phyloP scores from a whole-genome alignment of 2,797 vertebrate species.

The Glyptemys insculpta region DNA sequence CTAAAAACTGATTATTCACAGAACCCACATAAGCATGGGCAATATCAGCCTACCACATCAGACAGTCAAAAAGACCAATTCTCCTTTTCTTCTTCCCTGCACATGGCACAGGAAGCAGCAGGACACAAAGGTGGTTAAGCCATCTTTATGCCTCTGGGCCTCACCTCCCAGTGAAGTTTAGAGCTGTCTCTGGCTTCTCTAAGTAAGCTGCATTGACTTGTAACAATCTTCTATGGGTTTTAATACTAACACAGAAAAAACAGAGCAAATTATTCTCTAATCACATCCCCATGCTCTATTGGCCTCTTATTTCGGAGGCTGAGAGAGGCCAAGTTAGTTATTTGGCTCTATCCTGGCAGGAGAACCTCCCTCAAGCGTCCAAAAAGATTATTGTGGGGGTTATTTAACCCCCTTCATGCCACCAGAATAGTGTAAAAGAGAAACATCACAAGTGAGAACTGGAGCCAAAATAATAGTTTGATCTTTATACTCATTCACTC shows the following conservation, averaged over 20 bases:
- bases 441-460: fast-evolving
- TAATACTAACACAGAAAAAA: not conserved
- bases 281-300: not conserved
- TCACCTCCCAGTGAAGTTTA: not conserved
- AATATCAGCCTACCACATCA: not conserved
- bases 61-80: not conserved
- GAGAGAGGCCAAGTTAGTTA: too few species aligned
- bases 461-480: not conserved
- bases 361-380: fast-evolving
- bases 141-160: not conserved
- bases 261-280: not conserved
- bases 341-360: too few species aligned
- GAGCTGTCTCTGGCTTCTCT: not conserved
- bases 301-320: not conserved
- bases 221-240: not conserved
- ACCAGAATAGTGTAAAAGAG: not conserved
- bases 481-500: fast-evolving
- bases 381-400: fast-evolving
- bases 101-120: not conserved
- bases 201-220: not conserved
- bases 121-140: not conserved
- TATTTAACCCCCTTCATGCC: not conserved
- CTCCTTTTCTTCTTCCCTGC: too few species aligned
- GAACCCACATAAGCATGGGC: not conserved
- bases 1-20: not conserved